phyloP scores from a whole-genome alignment of 2,797 vertebrate species.

The Pseudochirops corinnae region DNA sequence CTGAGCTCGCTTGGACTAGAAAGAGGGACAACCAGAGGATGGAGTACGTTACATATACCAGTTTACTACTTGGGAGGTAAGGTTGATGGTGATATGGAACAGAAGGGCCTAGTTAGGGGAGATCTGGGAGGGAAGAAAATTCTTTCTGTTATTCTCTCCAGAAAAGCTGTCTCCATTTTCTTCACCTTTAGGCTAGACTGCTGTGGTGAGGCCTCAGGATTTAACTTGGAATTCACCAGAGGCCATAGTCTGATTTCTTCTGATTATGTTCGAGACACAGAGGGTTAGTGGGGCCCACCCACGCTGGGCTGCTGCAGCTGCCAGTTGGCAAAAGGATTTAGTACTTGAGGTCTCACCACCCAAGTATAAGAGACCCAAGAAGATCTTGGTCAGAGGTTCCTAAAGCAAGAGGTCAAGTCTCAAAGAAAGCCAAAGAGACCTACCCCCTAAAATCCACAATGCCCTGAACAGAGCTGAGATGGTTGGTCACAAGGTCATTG shows the following conservation, averaged over 20 bases:
- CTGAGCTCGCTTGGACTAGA: not conserved
- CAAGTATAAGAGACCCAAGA: constrained; percentile 33
- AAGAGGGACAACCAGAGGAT: not conserved
- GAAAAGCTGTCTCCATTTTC: constrained; percentile 18
- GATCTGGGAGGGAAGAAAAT: constrained; percentile 16
- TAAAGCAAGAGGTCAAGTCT: constrained; percentile 39
- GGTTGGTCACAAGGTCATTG: not conserved
- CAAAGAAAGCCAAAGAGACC: not conserved
- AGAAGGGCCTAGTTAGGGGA: constrained; percentile 7
- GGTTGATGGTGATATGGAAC: constrained; percentile 13
- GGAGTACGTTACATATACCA: not conserved
- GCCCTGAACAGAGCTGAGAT: not conserved
- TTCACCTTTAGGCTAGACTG: constrained; percentile 26
- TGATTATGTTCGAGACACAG: constrained; percentile 26
- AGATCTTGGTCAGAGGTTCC: constrained; percentile 11
- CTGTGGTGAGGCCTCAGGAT: not conserved
- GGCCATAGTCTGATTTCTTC: constrained; percentile 31
- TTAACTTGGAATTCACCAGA: not conserved
- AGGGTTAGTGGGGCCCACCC: constrained; percentile 6
- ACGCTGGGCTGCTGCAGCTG: constrained; percentile 38
- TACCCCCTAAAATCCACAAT: not conserved
- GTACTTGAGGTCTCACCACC: constrained; percentile 37
- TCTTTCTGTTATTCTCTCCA: constrained; percentile 30
- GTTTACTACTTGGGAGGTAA: not conserved
- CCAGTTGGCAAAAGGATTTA: constrained; percentile 31